A percentile compares a stretch with the other conserved stretches of the same genome.
Conservation (phyloP, 23 tunicate genomes). For the Trididemnum nubilum region DNA sequence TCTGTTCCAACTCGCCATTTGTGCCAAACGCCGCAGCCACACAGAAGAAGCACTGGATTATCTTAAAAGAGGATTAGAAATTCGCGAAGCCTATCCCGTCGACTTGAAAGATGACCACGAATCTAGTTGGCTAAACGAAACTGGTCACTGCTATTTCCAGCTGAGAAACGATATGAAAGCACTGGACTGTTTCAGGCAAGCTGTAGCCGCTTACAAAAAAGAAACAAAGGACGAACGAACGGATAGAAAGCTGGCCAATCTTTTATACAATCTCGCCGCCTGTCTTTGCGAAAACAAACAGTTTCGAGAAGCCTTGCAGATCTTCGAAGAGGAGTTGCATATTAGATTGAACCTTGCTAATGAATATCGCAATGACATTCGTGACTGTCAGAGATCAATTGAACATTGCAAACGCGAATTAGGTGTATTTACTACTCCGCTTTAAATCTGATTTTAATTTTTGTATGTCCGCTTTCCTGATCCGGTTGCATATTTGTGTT, state of each 20-base stretch:
- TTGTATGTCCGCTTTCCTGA: no score
- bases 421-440: no score
- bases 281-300: conserved; percentile 4
- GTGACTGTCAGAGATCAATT: conserved; percentile 1
- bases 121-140: conserved; percentile 13
- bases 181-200: not conserved
- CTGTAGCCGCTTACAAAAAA: not conserved
- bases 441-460: no score
- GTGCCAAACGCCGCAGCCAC: not conserved
- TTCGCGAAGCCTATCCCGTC: not conserved
- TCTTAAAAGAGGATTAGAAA: not conserved
- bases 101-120: conserved; percentile 13
- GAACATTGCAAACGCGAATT: conserved; percentile 7
- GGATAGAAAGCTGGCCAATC: conserved; percentile 9
- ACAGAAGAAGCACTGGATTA: not conserved
- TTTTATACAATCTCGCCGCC: not conserved
- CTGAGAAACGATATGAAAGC: not conserved
- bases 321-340: not conserved
- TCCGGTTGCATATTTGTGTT: no score
- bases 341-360: not conserved
- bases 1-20: not conserved
- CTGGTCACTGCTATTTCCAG: conserved; percentile 7
- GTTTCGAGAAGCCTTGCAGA: not conserved
- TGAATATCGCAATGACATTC: not conserved
- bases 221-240: not conserved